Conservation (phyloP, 2,113 vertebrate genomes). For the Neoarius graeffei region DNA sequence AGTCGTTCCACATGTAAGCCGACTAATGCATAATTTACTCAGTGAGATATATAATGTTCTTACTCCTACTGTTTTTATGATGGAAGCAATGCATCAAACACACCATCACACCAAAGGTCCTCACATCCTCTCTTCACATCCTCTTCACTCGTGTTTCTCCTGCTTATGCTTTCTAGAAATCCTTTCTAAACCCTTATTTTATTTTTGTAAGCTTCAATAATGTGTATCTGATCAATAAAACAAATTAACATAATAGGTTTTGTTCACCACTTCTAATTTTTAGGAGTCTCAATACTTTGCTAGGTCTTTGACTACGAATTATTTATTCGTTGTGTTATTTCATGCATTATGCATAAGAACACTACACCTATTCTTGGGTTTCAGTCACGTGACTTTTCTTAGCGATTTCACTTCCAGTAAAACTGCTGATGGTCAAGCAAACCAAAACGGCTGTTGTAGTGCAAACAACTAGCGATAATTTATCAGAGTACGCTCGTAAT, state of each 20-base stretch:
- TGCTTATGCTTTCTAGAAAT: neutral
- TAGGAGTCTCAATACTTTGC: slow-evolving; percentile 26
- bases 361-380: neutral
- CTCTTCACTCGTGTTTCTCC: neutral
- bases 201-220: neutral
- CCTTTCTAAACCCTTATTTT: slow-evolving; percentile 15
- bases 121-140: neutral
- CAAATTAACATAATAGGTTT: slow-evolving; percentile 18
- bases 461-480: too few relatives aligned
- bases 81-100: slow-evolving; percentile 1
- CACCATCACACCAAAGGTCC: neutral
- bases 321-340: slow-evolving; percentile 54
- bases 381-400: too few relatives aligned
- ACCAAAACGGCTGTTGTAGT: too few relatives aligned
- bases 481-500: too few relatives aligned
- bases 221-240: slow-evolving; percentile 39
- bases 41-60: slow-evolving; percentile 1
- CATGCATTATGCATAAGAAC: slow-evolving; percentile 51
- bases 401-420: too few relatives aligned
- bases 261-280: slow-evolving; percentile 25
- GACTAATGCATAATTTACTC: slow-evolving; percentile 34
- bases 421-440: too few relatives aligned
- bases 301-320: slow-evolving; percentile 52
- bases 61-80: slow-evolving; percentile 29
- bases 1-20: slow-evolving; percentile 27